Base-by-base conservation (phyloP, 2,888 invertebrate species). In the Pristionchus arcanus region DNA sequence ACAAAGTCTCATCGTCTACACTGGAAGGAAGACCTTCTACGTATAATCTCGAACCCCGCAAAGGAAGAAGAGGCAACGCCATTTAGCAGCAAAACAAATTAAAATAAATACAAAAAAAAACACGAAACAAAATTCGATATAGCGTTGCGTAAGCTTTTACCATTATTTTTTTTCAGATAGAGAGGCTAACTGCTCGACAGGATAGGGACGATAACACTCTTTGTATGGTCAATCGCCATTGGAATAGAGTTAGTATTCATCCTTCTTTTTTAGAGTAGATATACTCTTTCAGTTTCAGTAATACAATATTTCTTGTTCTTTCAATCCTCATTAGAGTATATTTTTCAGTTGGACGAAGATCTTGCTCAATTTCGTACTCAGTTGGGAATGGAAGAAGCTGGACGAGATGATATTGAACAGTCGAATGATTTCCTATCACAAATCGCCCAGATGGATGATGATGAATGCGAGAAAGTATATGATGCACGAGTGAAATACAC, bases 121-220 rank as follows among this genome's bases (percentile, higher is more conserved):
- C n/a, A n/a, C n/a, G n/a, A n/a, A n/a, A n/a, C n/a, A n/a, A n/a
- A n/a, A n/a, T n/a, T n/a, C n/a, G n/a, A n/a, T 77, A 21, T 25
- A 63, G 25, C 31, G 7, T 42, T 81, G 7, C 55, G 16, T 34
- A 55, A 55, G 16, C 42, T 53, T 66, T 42, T 28, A 37, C 25
- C 42, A 9, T 11, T 66, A n/a, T 13, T 25, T 37, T 28, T 81
- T 71, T 86, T 34, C 49, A 87, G 89, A 59, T 81, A 5, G 89
- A 89, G 28, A 21, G 89, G 28, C 34, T 89, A 59, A 77, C 55
- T 95, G 98, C 98, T 95, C 96, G 98, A 2, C 98, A 98, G 96
- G 98, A 97, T 16, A 98, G 98, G 95, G 99, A 99, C 95, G 99
- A 99, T 96, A 98, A 98, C 55, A 98, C 99, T 55, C 96, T 99